Evolutionary conservation across 1,140 invertebrate species (phyloP).

Genomic region (Lordiphosa mommai): DNA sequence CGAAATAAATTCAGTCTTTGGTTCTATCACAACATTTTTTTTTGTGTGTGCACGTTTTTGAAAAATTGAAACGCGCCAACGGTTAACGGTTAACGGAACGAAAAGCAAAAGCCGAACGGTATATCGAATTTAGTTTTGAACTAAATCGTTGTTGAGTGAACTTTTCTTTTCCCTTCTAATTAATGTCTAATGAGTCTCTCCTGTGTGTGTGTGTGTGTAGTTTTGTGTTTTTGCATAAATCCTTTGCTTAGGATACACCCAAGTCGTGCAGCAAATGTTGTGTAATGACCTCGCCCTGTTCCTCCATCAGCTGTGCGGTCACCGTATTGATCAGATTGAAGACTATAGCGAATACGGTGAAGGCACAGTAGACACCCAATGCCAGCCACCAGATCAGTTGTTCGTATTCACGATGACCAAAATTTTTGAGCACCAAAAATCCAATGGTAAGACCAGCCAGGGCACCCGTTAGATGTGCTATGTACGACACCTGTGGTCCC

Average conservation of each 20-base stretch:
- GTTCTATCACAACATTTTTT: slow-evolving; percentile 80
- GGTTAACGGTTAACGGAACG: slow-evolving; percentile 38
- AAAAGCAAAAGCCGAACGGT: slow-evolving; percentile 64
- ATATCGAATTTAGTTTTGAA: slow-evolving; percentile 65
- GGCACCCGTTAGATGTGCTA: slow-evolving; percentile 95
- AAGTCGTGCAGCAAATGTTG: slow-evolving; percentile 79
- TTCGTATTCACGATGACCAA: slow-evolving; percentile 95
- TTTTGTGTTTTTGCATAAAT: not conserved
- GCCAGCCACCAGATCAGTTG: slow-evolving; percentile 97
- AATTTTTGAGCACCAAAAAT: slow-evolving; percentile 96
- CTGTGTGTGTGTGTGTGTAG: not conserved
- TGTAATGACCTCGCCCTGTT: slow-evolving; percentile 78
- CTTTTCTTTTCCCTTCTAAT: slow-evolving; percentile 28
- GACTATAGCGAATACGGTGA: slow-evolving; percentile 94
- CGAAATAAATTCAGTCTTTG: slow-evolving; percentile 80
- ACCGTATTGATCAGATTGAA: slow-evolving; percentile 93
- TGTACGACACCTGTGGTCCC: slow-evolving; percentile 93
- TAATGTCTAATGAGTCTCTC: slow-evolving; percentile 46
- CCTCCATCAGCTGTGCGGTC: slow-evolving; percentile 76
- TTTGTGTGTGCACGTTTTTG: slow-evolving; percentile 22
- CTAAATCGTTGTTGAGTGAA: slow-evolving; percentile 53
- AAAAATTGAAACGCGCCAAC: slow-evolving; percentile 42
- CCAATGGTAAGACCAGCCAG: slow-evolving; percentile 93
- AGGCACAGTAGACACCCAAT: slow-evolving; percentile 93
- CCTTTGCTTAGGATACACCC: slow-evolving; percentile 71